Percentiles rank a stretch among this genome's conserved stretches.
Conservation (phyloP, 1,140 invertebrate species). For the Saccostrea glomerata region DNA sequence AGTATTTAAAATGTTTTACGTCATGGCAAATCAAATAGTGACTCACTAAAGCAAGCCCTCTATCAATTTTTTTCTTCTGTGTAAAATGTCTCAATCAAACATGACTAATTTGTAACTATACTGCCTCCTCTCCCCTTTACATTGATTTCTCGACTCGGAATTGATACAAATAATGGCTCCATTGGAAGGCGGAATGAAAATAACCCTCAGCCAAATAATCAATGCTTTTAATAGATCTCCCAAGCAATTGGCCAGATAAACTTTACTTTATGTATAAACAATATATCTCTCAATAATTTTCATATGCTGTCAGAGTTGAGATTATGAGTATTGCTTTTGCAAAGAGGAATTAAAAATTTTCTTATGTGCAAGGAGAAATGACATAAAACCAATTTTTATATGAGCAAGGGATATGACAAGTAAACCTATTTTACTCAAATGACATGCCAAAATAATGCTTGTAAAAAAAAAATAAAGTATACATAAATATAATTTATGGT, state of each 20-base stretch:
- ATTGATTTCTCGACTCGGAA: constrained; percentile 3
- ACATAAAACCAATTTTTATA: too few relatives aligned
- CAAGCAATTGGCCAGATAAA: background rate
- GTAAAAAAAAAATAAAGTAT: too few relatives aligned
- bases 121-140: background rate
- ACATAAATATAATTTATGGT: too few relatives aligned
- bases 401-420: too few relatives aligned
- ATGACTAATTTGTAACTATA: constrained; percentile 23
- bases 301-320: too few relatives aligned
- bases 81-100: constrained; percentile 1
- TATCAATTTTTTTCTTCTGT: background rate
- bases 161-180: constrained; percentile 16
- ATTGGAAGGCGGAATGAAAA: background rate
- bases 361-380: too few relatives aligned
- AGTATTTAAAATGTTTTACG: constrained; percentile 15
- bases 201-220: constrained; percentile 3
- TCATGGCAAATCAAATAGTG: constrained; percentile 7
- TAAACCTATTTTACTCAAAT: too few relatives aligned
- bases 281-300: background rate
- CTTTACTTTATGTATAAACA: background rate
- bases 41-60: background rate
- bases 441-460: too few relatives aligned
- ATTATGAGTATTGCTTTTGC: too few relatives aligned
- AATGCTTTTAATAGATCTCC: constrained; percentile 16
- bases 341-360: too few relatives aligned